phyloP scores from a whole-genome alignment of 1,140 invertebrate genomes.

The Megalopta genalis region DNA sequence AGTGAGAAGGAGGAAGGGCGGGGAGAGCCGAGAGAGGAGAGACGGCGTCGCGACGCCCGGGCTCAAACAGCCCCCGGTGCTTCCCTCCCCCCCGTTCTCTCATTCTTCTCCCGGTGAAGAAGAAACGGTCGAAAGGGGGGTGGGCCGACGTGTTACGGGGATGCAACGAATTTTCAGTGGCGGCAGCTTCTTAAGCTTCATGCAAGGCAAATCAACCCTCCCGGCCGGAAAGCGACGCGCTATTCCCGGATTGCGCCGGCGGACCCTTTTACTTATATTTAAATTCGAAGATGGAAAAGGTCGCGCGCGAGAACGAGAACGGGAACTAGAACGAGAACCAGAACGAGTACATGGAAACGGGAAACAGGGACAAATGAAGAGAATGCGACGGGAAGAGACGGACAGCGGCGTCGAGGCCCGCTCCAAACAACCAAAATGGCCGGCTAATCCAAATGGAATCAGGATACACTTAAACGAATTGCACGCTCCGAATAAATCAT shows the following conservation, averaged over 20 bases:
- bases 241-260: constrained; percentile 71
- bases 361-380: constrained; percentile 34
- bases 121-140: neutral
- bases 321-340: too few relatives aligned
- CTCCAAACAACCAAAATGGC: constrained; percentile 36
- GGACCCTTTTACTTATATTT: constrained; percentile 78
- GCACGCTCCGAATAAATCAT: constrained; percentile 76
- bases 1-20: neutral
- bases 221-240: constrained; percentile 62
- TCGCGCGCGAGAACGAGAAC: constrained; percentile 27
- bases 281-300: constrained; percentile 71
- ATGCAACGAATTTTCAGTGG: constrained; percentile 64
- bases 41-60: constrained; percentile 62
- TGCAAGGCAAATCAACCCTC: constrained; percentile 79
- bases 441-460: constrained; percentile 74
- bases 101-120: constrained; percentile 25
- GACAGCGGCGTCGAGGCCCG: too few relatives aligned
- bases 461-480: constrained; percentile 80
- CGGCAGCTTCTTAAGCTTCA: constrained; percentile 71
- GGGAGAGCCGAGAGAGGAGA: constrained; percentile 10
- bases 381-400: neutral
- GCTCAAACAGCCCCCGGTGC: constrained; percentile 29
- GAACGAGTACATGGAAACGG: neutral
- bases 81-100: constrained; percentile 9
- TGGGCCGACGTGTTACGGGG: constrained; percentile 54